Evolutionary conservation across 1,140 invertebrate genomes (phyloP), one percentile per base, ranked within the genome.

Genomic region (Bombus superbus): DNA sequence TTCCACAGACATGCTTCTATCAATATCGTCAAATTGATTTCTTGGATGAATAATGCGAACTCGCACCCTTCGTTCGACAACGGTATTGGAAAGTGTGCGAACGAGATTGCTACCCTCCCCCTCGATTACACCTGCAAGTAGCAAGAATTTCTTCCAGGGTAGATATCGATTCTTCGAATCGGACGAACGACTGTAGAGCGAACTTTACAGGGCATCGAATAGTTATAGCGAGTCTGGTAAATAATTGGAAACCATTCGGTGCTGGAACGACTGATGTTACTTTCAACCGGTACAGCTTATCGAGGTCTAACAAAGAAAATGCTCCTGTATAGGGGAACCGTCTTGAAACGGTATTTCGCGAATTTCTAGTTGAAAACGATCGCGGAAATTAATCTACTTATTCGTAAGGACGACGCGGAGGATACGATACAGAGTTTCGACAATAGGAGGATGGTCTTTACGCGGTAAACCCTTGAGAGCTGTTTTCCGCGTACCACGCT

Each of bases 401-500:
- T 53, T 57, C 6, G 22, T 57, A 75, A 75, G 18, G 22, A 3
- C 11, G 4, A 75, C 44, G n/a, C 18, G 8, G 11, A 25, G n/a
- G 44, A 32, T 4, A 25, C 35, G 6, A 40, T n/a, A 25, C 25
- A 38, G 38, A 44, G 6, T 40, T 57, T 0, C 8, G 3, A 71
- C 3, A 47, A 73, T 38, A 38, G 32, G 28, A 35, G 59, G n/a
- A 25, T 38, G 44, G n/a, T 38, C 47, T 8, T 47, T 53, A 11
- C 5, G 18, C 5, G 18, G 53, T 6, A 44, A 59, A 69, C 66
- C 11, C n/a, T 71, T 11, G 40, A 22, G 28, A 38, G 32, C 78
- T 86, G 75, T 79, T 86, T 73, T 74, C 66, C 62, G 35, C 78
- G n/a, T 59, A 25, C 28, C 38, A 22, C 57, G 4, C 5, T 13